These are phyloP conservation scores for Antrozous pallidus DNA, from an alignment of 2,797 vertebrate species.

Conservation along the genomic window DNA sequence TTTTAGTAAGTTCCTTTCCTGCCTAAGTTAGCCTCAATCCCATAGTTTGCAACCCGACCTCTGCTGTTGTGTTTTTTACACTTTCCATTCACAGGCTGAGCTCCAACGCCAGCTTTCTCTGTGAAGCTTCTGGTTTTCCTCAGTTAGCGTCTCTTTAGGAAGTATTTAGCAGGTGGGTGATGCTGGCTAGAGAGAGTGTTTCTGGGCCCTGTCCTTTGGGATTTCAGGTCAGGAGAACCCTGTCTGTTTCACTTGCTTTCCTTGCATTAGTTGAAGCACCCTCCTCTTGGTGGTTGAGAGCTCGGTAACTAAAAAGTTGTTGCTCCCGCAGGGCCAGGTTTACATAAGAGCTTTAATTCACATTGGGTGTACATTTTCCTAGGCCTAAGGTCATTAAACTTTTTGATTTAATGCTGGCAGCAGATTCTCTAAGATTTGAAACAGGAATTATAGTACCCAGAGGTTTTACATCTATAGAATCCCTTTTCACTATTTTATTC, in stretches of 20 bases:
- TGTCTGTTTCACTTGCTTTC: not conserved
- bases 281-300: not conserved
- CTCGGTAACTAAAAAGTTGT: slow-evolving; percentile 48
- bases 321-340: slow-evolving; percentile 59
- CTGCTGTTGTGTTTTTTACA: not conserved
- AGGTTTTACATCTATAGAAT: not conserved
- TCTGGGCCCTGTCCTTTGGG: not conserved
- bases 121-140: not conserved
- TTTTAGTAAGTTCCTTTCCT: not conserved
- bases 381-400: slow-evolving; percentile 47
- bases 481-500: not conserved
- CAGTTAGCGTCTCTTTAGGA: not conserved
- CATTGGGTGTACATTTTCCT: slow-evolving; percentile 57
- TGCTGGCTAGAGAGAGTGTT: not conserved
- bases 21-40: not conserved
- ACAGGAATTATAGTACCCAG: slow-evolving; percentile 16
- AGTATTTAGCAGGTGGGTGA: not conserved
- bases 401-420: slow-evolving; percentile 25
- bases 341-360: slow-evolving; percentile 54
- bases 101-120: not conserved
- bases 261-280: not conserved
- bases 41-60: not conserved
- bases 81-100: not conserved
- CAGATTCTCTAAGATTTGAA: slow-evolving; percentile 47
- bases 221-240: not conserved